Evolutionary conservation across 2,113 vertebrate species (phyloP), one percentile per base, ranked within the genome.

Genomic region (Oncorhynchus kisutch): DNA sequence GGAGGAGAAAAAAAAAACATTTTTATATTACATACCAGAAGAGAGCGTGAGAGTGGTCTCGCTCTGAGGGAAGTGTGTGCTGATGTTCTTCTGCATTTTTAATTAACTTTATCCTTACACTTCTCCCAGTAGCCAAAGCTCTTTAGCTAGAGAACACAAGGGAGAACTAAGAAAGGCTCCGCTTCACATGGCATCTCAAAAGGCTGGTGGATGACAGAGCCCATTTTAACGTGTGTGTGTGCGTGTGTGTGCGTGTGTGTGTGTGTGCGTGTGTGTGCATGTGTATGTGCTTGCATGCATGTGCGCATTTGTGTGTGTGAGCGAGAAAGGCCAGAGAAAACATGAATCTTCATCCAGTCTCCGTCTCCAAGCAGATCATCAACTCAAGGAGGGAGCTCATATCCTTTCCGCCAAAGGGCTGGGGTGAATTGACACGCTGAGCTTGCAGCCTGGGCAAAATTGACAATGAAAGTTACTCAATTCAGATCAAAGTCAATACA

Each of bases 401-500:
- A 86, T 92, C 78, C 84, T 83, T 74, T 74, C 70, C 16, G 39
- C 74, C 78, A 77, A 87, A 85, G 80, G 67, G 78, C 81, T 88
- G 31, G n/a, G 83, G 79, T 81, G 85, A 87, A 91, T 84, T 82
- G 82, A 86, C 86, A 86, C 79, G 34, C 71, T 20, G 80, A 82
- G 86, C 81, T 77, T 70, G 71, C 62, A 57, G n/a, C 3, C 7
- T 74, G 54, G 85, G 88, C 81, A 88, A 91, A 91, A 90, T 89
- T 88, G 87, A 91, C 86, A 86, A 86, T 88, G 88, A 91, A 92
- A 91, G 88, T 87, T 84, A 54, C 72, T 91, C 88, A 85, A 81
- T 91, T 91, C 82, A 88, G 82, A 90, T 92, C 86, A 91, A 89
- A 90, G 90, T 91, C 88, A 91, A 88, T 84, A 81, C 79, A 80